Evolutionary conservation across 1,140 invertebrate genomes (phyloP).

Genomic region (Drosophila sproati): DNA sequence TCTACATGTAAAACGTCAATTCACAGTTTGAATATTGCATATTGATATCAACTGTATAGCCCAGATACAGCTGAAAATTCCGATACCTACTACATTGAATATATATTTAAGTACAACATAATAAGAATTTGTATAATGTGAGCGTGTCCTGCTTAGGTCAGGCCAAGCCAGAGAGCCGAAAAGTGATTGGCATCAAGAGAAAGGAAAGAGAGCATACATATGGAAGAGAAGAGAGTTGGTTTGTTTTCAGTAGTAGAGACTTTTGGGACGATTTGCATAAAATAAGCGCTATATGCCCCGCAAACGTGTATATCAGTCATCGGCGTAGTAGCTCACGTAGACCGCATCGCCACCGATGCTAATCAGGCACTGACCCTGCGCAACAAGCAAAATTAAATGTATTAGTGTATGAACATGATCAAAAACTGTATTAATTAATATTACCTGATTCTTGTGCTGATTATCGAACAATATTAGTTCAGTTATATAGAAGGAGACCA

Average conservation of each 20-base stretch:
- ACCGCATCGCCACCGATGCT: conserved; percentile 98
- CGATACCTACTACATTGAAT: not conserved
- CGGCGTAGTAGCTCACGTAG: conserved; percentile 85
- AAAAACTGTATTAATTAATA: not conserved
- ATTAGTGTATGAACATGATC: not conserved
- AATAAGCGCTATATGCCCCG: conserved; percentile 79
- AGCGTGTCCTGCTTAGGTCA: conserved; percentile 12
- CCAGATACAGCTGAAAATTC: conserved; percentile 33
- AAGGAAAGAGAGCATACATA: conserved; percentile 14
- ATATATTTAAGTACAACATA: conserved; percentile 18
- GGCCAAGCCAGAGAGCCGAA: conserved; percentile 17
- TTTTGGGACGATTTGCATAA: conserved; percentile 78
- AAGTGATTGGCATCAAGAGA: conserved; percentile 15
- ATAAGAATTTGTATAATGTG: conserved; percentile 9
- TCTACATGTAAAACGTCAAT: conserved; percentile 53
- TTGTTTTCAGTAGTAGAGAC: conserved; percentile 60
- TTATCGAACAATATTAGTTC: conserved; percentile 96
- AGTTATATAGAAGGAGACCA: conserved; percentile 96
- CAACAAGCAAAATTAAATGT: conserved; percentile 35
- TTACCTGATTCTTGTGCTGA: conserved; percentile 97
- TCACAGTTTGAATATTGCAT: conserved; percentile 77
- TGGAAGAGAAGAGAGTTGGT: conserved; percentile 7
- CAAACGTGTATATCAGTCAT: conserved; percentile 80
- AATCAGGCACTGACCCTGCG: conserved; percentile 95
- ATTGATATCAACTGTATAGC: conserved; percentile 47